Evolutionary conservation across 2,113 vertebrate species (phyloP).

Genomic region (Caloenas nicobarica): DNA sequence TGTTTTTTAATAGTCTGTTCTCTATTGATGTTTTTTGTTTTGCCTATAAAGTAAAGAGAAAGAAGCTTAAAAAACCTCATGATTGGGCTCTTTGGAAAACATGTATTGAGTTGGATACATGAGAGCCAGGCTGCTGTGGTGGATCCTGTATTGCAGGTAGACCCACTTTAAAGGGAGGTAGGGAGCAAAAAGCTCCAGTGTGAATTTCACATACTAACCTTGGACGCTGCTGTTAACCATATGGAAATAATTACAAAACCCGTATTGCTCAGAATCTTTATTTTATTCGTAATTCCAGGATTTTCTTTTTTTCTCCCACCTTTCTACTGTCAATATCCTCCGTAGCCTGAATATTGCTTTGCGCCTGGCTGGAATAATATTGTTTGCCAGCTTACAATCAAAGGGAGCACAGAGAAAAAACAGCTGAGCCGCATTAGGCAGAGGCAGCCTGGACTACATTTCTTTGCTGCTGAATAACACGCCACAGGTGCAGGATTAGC

Average conservation of each 20-base stretch:
- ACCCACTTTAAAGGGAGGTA: not conserved
- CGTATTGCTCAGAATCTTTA: constrained; percentile 7
- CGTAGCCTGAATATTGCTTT: constrained; percentile 36
- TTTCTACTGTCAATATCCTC: constrained; percentile 56
- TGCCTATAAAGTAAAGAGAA: not conserved
- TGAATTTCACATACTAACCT: not conserved
- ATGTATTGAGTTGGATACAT: not conserved
- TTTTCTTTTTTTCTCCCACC: constrained; percentile 59
- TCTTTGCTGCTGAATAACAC: constrained; percentile 74
- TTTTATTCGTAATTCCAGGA: constrained; percentile 17
- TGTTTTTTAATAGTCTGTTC: not conserved
- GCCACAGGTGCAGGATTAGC: constrained; percentile 88
- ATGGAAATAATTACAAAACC: constrained; percentile 60
- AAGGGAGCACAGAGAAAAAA: constrained; percentile 66
- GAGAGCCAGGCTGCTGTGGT: not conserved
- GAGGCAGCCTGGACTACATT: constrained; percentile 53
- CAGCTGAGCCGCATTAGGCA: constrained; percentile 81
- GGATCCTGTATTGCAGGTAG: not conserved
- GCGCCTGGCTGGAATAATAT: constrained; percentile 43
- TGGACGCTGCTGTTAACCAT: constrained; percentile 24
- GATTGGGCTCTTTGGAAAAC: not conserved
- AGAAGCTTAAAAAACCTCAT: not conserved
- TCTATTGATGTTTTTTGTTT: not conserved
- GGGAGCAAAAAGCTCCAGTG: not conserved
- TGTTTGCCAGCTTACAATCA: constrained; percentile 73